Base-by-base conservation (phyloP, 2,888 invertebrate species). In the Zygothrica quintamaculata region DNA sequence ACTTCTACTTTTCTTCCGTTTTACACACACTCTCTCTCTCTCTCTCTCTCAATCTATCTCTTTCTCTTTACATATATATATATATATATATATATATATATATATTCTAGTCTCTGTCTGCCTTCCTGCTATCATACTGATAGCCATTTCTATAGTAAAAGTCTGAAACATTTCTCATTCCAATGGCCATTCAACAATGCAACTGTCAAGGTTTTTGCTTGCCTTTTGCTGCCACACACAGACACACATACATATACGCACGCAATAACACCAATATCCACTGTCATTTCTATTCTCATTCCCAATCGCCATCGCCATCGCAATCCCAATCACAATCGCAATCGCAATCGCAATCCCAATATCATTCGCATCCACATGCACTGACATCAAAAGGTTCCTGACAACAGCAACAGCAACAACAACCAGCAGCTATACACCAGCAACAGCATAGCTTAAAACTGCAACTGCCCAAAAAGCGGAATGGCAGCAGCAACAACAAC, bases 141-240 rank as follows among this genome's bases (percentile, higher is more conserved):
- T n/a, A n/a, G n/a, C 42, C 39, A 42, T 8, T 11, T 31, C 43
- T 29, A 62, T 15, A 18, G 3, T 26, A 22, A 9, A 8, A 29
- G 29, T 5, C n/a, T 29, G 4, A 7, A 1, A n/a, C n/a, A n/a
- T n/a, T 15, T 15, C 7, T 4, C 15, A 26, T 66, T 57, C 71
- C 71, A 81, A 65, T 75, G 60, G 58, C 65, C 84, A 66, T 56
- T 57, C 77, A 70, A 81, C 81, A 87, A 87, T 87, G 87, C 87
- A 81, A 69, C 87, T 87, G 80, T 87, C 87, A 81, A 87, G 87
- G 82, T 77, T 80, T 74, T 69, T 51, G 52, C 13, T 42, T 34
- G 47, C 18, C 39, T 42, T 58, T 57, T 68, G 51, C 69, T 52
- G 39, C 26, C 43, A 51, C 52, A 47, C 50, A 57, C 26, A 34